phyloP scores from a whole-genome alignment of 1,140 invertebrate species.

The Microvelia longipes region DNA sequence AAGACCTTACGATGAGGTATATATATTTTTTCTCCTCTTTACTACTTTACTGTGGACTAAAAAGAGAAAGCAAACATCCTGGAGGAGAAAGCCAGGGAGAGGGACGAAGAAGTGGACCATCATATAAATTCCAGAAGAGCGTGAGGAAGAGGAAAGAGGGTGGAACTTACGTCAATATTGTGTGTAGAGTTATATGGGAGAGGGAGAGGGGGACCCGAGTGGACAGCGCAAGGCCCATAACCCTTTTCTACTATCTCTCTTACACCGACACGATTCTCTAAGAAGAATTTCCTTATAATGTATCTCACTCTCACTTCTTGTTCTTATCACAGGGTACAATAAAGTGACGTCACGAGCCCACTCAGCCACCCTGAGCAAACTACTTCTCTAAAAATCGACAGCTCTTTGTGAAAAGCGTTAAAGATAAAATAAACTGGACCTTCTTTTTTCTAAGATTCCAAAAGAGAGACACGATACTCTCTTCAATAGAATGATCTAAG shows the following conservation, averaged over 20 bases:
- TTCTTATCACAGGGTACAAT: neutral
- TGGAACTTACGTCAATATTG: slow-evolving; percentile 3
- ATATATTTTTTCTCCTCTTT: neutral
- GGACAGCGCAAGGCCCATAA: slow-evolving; percentile 2
- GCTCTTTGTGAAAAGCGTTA: slow-evolving; percentile 4
- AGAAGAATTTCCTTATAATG: too few relatives aligned
- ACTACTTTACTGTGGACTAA: neutral
- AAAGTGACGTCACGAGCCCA: neutral
- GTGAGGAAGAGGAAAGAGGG: neutral
- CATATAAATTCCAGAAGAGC: slow-evolving; percentile 2
- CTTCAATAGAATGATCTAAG: too few relatives aligned
- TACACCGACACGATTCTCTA: neutral
- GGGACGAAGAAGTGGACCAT: neutral
- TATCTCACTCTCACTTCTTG: too few relatives aligned
- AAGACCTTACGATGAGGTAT: neutral
- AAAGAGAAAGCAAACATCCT: too few relatives aligned
- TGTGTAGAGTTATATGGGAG: neutral
- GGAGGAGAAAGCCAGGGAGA: neutral
- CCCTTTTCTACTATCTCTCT: neutral
- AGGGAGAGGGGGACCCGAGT: neutral
- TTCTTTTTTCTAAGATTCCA: too few relatives aligned
- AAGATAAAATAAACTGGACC: slow-evolving; percentile 5
- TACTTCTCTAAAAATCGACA: neutral
- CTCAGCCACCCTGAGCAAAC: neutral
- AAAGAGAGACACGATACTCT: neutral